A percentile compares a stretch with the other conserved stretches of the same genome.
phyloP scores from a whole-genome alignment of 2,888 invertebrate species.

The Epinotia demarniana region DNA sequence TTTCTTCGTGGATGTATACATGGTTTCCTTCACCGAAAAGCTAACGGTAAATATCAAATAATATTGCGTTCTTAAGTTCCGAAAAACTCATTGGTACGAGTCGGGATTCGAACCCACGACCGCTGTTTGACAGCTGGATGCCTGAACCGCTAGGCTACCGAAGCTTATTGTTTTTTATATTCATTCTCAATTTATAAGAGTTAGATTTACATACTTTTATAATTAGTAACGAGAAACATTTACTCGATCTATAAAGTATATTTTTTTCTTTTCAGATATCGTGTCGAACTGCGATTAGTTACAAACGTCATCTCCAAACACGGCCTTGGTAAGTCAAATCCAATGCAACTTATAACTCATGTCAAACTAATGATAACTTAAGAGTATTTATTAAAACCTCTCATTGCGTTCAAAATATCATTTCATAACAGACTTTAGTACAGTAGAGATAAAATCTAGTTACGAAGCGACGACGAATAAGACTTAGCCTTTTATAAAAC shows the following conservation, averaged over 20 bases:
- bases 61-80: too few species aligned
- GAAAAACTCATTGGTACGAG: too few species aligned
- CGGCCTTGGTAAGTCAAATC: constrained; percentile 27
- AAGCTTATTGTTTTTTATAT: too few species aligned
- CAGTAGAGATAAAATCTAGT: background rate
- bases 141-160: too few species aligned
- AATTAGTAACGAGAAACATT: background rate
- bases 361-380: background rate
- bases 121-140: too few species aligned
- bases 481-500: background rate
- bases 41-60: too few species aligned
- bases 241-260: background rate
- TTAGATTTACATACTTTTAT: too few species aligned
- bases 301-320: background rate
- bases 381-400: too few species aligned
- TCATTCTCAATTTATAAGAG: too few species aligned
- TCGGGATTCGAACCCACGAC: too few species aligned
- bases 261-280: constrained; percentile 21
- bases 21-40: too few species aligned
- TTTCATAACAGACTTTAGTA: background rate
- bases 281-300: background rate
- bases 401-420: background rate
- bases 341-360: constrained; percentile 9
- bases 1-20: too few species aligned
- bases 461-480: background rate